Percentiles rank a stretch among this genome's conserved stretches.
Evolutionary conservation across 2,888 invertebrate genomes (phyloP).

Genomic region (Agonopterix subpropinquella): DNA sequence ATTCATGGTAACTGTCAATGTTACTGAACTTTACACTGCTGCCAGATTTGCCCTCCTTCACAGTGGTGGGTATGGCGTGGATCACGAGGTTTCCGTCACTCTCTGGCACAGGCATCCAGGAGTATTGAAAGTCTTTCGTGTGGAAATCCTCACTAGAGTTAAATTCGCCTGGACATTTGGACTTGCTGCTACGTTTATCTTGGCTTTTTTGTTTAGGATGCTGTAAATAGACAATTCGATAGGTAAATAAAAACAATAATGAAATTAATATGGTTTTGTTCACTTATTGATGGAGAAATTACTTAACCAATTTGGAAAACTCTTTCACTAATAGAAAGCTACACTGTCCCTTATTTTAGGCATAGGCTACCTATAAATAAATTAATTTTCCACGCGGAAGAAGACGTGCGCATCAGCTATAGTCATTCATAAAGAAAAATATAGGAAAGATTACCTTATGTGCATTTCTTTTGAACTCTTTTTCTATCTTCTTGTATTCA

Average conservation of each 20-base stretch:
- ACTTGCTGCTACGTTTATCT: slow-evolving; percentile 15
- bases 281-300: too few species aligned
- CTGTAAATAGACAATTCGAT: slow-evolving; percentile 24
- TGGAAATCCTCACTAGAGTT: slow-evolving; percentile 24
- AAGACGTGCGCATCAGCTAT: not conserved
- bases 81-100: slow-evolving; percentile 49
- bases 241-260: not conserved
- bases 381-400: too few species aligned
- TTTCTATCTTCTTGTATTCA: slow-evolving; percentile 54
- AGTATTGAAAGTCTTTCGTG: slow-evolving; percentile 48
- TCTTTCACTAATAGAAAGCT: too few species aligned
- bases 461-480: slow-evolving; percentile 39
- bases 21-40: slow-evolving; percentile 57
- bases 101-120: slow-evolving; percentile 70
- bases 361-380: too few species aligned
- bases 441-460: slow-evolving; percentile 27
- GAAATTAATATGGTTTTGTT: not conserved
- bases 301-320: too few species aligned
- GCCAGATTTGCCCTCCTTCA: slow-evolving; percentile 36
- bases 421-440: not conserved
- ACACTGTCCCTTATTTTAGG: too few species aligned
- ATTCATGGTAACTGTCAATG: slow-evolving; percentile 62
- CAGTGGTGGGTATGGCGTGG: slow-evolving; percentile 50
- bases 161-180: slow-evolving; percentile 30
- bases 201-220: slow-evolving; percentile 9